Evolutionary conservation across 2,113 vertebrate genomes (phyloP), one percentile per base, ranked within the genome.

Genomic region (Agapornis roseicollis): DNA sequence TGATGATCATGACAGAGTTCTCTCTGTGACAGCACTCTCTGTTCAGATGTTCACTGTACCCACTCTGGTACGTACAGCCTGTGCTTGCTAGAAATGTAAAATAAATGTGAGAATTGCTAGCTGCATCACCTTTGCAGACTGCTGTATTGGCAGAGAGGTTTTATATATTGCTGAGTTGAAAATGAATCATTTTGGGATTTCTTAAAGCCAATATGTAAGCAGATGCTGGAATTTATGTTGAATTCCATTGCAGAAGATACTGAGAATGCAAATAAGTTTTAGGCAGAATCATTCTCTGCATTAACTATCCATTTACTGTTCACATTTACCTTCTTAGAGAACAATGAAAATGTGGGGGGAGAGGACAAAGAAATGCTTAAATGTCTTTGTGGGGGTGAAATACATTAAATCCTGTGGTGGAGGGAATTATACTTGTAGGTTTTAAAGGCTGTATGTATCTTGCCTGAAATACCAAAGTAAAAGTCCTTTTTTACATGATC

Each of bases 31-130:
- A 42, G 98, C 99, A 9, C 97, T 99, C 68, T 99, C 99, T 11
- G 99, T 99, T 95, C 99, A 99, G 96, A 99, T 99, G 97, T 99
- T 99, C 96, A 99, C 99, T 49, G 99, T 99, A 31, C 99, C 99
- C 56, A 99, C 99, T 81, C 91, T 99, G 98, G 99, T 99, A 97
- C 93, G 98, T 98, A 76, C 33, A 66, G 39, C 53, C 35, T 66
- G 28, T 53, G 16, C 85, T 23, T 3, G 0, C 47, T 84, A 20
- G 42, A 65, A 71, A 61, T 29, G 22, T 37, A 23, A 70, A 94
- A 52, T 23, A 22, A 61, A 41, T 56, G 16, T 29, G 27, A 79
- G 37, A 69, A 27, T 70, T 83, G 58, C 46, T 47, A 19, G 49
- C n/a, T 50, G 9, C 42, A 17, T 33, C 31, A 29, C 31, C 33